These are phyloP conservation scores for Cecidostiba fungosa DNA, from an alignment of 2,888 invertebrate genomes.

Conservation along the genomic window DNA sequence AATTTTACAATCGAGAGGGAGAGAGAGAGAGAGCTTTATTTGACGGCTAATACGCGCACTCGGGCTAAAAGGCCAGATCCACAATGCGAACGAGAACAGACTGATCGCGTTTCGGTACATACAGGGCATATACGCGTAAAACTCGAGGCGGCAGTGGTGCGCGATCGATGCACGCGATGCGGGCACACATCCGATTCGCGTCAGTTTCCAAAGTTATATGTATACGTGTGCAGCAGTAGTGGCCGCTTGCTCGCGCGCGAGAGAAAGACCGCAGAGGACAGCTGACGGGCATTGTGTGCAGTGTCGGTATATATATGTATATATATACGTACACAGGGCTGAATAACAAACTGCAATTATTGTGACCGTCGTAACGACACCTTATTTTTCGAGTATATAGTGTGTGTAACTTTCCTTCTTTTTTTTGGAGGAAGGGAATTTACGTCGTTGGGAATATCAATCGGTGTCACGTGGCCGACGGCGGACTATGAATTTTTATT, in stretches of 20 bases:
- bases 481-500: conserved; percentile 14
- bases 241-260: not conserved
- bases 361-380: not conserved
- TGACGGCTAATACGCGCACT: conserved; percentile 39
- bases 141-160: conserved; percentile 31
- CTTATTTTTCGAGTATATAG: not conserved
- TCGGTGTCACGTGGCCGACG: not conserved
- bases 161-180: conserved; percentile 52
- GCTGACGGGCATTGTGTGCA: conserved; percentile 33
- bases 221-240: not conserved
- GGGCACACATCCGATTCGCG: conserved; percentile 54
- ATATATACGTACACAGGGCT: not conserved
- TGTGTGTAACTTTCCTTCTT: not conserved
- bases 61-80: conserved; percentile 33
- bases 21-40: conserved; percentile 33
- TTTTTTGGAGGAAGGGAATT: not conserved
- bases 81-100: conserved; percentile 29
- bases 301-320: not conserved
- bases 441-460: not conserved
- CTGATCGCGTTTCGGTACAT: conserved; percentile 5
- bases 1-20: conserved; percentile 37
- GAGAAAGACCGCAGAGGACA: conserved; percentile 20
- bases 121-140: conserved; percentile 33
- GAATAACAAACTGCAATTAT: conserved; percentile 49
- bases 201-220: conserved; percentile 54